Base-by-base conservation (phyloP, 2,888 invertebrate genomes). In the Calameuta filiformis region DNA sequence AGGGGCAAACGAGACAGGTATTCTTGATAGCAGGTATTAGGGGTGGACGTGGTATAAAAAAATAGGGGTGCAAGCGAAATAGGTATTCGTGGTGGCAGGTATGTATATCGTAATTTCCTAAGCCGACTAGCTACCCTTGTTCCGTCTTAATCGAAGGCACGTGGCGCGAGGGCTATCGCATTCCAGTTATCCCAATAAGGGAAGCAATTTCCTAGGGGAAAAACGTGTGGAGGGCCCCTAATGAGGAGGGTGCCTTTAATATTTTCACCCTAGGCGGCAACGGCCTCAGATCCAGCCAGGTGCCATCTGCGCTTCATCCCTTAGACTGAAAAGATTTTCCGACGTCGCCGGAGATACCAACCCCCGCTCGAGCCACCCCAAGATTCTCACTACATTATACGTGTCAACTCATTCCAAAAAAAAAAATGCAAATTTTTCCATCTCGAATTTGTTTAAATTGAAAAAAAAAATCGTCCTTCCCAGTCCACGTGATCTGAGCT, bases 171-270 rank as follows among this genome's bases (percentile, higher is more conserved):
- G 15, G 71, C 71, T 71, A 71, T 71, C 71, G 71, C 71, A 71
- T 71, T 71, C 71, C 71, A 9, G 12, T 71, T 71, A 71, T 31
- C 71, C 71, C 71, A 71, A 71, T 71, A 71, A 71, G 71, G 31
- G 71, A 71, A 71, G 71, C 31, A 71, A 31, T 71, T 31, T 71
- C 71, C 31, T 31, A 31, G 12, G 12, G 71, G 33, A 71, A 71
- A 33, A 71, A 71, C 71, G 31, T 71, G 71, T 23, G 2, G 71
- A 31, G 15, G 71, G 31, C 31, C 12, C 71, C 77, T 77, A 77
- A 77, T 77, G 77, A 75, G 77, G 40, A 74, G 71, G 34, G 74
- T 56, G 56, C 77, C 74, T 77, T 77, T 75, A 77, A 77, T 77
- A 77, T 77, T 77, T 77, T 75, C 75, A 77, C 77, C 77, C 75